Evolutionary conservation across 35 echinoderm and acorn worm genomes (phyloP).

Genomic region (Anneissia japonica): DNA sequence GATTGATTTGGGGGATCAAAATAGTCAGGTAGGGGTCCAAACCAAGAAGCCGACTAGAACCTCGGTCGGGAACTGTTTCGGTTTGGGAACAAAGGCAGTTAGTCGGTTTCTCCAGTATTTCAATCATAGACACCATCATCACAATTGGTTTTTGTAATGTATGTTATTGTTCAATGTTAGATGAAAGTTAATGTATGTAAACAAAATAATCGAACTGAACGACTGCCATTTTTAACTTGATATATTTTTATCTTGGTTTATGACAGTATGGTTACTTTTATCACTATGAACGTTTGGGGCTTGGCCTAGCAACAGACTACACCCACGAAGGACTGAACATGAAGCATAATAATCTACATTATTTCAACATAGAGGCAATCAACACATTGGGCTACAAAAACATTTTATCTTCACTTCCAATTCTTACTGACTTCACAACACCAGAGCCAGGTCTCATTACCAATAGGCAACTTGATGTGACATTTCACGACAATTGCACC

Average conservation of each 20-base stretch:
- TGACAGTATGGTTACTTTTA: constrained; percentile 23
- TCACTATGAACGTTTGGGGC: constrained; percentile 40
- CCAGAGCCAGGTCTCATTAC: constrained; percentile 33
- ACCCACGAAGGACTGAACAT: constrained; percentile 13
- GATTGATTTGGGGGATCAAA: too few species aligned
- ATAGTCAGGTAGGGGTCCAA: too few species aligned
- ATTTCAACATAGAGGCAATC: constrained; percentile 24
- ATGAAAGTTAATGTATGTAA: too few species aligned
- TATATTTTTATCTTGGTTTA: not conserved
- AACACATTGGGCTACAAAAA: constrained; percentile 31
- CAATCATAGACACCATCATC: too few species aligned
- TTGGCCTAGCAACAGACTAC: constrained; percentile 35
- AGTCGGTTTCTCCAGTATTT: too few species aligned
- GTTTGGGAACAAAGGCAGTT: too few species aligned
- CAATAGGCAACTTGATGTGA: constrained; percentile 8
- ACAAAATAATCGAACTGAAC: too few species aligned
- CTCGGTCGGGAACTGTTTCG: too few species aligned
- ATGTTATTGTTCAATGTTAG: too few species aligned
- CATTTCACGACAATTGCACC: constrained; percentile 16
- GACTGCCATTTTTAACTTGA: too few species aligned
- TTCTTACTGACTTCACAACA: constrained; percentile 29
- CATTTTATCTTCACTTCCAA: constrained; percentile 14
- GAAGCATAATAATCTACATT: constrained; percentile 37
- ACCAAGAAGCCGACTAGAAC: too few species aligned
- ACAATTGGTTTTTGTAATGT: too few species aligned